phyloP scores from a whole-genome alignment of 2,797 vertebrate genomes.

The Basileuterus tristriatus region DNA sequence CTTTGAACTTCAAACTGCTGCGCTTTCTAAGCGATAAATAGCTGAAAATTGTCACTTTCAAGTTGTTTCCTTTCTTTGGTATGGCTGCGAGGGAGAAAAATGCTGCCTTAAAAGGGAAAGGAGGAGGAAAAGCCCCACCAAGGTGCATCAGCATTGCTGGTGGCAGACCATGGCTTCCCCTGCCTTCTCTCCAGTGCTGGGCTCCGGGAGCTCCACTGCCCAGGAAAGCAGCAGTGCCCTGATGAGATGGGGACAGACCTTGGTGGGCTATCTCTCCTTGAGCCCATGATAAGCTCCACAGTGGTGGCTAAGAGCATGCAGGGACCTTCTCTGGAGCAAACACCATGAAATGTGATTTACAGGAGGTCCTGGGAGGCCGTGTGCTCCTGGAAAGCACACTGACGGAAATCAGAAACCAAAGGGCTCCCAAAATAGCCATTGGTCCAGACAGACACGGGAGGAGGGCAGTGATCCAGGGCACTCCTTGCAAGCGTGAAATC shows the following conservation, averaged over 20 bases:
- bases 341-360: background rate
- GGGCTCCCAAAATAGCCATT: constrained; percentile 5
- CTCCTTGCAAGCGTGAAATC: background rate
- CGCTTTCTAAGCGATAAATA: constrained; percentile 28
- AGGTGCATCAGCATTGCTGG: background rate
- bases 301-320: accelerated
- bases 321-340: background rate
- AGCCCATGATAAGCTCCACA: background rate
- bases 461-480: background rate
- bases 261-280: background rate
- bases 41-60: constrained; percentile 52
- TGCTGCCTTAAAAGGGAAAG: background rate
- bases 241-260: background rate
- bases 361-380: background rate
- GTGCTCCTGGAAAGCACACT: accelerated
- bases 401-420: background rate
- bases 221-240: background rate
- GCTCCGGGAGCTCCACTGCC: accelerated
- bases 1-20: constrained; percentile 19
- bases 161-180: background rate
- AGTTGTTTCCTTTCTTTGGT: constrained; percentile 39
- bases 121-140: background rate
- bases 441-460: background rate
- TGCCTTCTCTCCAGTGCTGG: background rate
- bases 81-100: constrained; percentile 18